Conservation (phyloP, 2,113 vertebrate species). For the Pundamilia nyererei region DNA sequence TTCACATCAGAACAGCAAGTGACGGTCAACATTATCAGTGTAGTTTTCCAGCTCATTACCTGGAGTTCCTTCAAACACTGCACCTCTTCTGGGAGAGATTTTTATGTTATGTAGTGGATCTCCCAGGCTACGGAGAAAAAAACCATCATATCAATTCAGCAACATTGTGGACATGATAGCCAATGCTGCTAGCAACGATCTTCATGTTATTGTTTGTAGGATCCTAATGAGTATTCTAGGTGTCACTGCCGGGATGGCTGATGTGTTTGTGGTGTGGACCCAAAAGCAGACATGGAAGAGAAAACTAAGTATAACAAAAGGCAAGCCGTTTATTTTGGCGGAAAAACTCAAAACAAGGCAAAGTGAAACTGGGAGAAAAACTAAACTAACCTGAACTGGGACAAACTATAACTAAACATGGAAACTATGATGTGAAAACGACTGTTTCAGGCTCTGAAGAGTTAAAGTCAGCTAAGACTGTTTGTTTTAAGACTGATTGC, state of each 20-base stretch:
- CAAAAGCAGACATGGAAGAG: neutral
- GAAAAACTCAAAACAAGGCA: neutral
- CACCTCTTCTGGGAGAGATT: neutral
- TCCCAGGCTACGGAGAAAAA: neutral
- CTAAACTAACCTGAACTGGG: neutral
- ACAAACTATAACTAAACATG: neutral
- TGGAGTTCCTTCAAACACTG: neutral
- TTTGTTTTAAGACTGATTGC: neutral
- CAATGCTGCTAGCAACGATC: neutral
- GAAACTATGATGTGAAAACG: neutral
- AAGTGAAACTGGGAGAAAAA: fast-evolving
- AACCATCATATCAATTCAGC: neutral
- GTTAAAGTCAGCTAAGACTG: neutral
- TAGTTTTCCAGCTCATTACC: slow-evolving; percentile 43
- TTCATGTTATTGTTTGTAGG: slow-evolving; percentile 3
- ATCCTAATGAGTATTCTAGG: slow-evolving; percentile 20
- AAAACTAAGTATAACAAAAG: neutral
- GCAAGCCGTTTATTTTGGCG: fast-evolving
- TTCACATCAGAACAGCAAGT: neutral
- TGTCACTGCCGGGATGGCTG: neutral
- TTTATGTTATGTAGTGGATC: neutral
- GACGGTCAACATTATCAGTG: slow-evolving; percentile 21
- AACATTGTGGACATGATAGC: slow-evolving; percentile 11
- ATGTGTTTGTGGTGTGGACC: neutral
- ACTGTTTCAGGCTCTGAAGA: neutral